These are phyloP conservation scores for Emydura subglobosa DNA, from an alignment of 2,113 vertebrate genomes.

Conservation along the genomic window DNA sequence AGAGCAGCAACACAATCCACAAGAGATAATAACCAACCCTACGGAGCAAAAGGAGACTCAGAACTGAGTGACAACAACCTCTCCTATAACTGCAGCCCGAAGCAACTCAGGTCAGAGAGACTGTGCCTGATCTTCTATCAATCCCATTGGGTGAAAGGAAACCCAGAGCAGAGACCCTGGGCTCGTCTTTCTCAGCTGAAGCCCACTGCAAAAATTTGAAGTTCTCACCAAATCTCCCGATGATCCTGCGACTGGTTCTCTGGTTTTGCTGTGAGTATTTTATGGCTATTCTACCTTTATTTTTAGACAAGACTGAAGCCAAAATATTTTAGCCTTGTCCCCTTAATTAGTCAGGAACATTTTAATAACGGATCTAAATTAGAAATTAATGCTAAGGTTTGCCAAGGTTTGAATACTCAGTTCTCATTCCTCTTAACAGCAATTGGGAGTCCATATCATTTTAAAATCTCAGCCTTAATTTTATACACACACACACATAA, in stretches of 20 bases:
- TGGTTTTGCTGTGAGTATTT: neutral
- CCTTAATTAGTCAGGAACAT: neutral
- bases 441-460: neutral
- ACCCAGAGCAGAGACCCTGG: neutral
- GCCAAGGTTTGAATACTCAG: neutral
- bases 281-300: neutral
- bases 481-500: neutral
- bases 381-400: neutral
- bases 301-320: neutral
- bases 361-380: neutral
- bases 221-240: neutral
- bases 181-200: neutral
- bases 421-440: neutral
- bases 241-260: neutral
- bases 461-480: neutral
- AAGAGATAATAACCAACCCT: neutral
- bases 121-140: neutral
- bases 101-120: neutral
- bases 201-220: neutral
- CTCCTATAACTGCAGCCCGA: neutral
- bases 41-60: neutral
- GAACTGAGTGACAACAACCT: neutral
- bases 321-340: neutral
- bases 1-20: neutral
- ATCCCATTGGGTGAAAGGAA: neutral